Conservation (phyloP, 2,113 vertebrate genomes). For the Rhinichthys klamathensis region DNA sequence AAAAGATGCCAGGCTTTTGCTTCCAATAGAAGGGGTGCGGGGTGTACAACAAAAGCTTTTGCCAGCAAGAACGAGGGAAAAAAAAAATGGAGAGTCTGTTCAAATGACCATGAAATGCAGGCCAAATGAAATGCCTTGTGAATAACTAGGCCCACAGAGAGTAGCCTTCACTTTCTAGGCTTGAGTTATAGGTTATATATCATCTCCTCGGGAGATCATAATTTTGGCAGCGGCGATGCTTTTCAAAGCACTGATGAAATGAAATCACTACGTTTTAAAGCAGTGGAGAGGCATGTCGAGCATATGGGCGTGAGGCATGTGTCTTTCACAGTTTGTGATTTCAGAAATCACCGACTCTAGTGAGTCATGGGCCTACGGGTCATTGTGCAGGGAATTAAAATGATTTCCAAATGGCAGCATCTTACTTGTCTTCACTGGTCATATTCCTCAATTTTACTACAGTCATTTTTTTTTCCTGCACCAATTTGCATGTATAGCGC, state of each 20-base stretch:
- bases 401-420: neutral
- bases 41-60: conserved; percentile 58
- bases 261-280: conserved; percentile 47
- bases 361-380: conserved; percentile 32
- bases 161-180: conserved; percentile 52
- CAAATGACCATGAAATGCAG: conserved; percentile 61
- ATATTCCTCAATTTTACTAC: neutral
- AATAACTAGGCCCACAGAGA: conserved; percentile 55
- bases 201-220: conserved; percentile 54
- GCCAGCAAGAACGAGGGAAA: conserved; percentile 42
- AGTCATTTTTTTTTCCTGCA: neutral
- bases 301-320: conserved; percentile 21
- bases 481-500: neutral
- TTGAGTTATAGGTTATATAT: conserved; percentile 58
- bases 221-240: conserved; percentile 11
- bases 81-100: conserved; percentile 59
- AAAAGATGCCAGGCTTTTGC: conserved; percentile 58
- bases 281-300: conserved; percentile 18
- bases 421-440: neutral
- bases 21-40: conserved; percentile 54
- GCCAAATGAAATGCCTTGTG: conserved; percentile 61
- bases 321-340: conserved; percentile 15
- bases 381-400: conserved; percentile 34
- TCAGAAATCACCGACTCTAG: neutral
- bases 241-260: conserved; percentile 38